These are phyloP conservation scores for Eriocheir sinensis DNA, from an alignment of 1,140 invertebrate species.

Conservation along the genomic window DNA sequence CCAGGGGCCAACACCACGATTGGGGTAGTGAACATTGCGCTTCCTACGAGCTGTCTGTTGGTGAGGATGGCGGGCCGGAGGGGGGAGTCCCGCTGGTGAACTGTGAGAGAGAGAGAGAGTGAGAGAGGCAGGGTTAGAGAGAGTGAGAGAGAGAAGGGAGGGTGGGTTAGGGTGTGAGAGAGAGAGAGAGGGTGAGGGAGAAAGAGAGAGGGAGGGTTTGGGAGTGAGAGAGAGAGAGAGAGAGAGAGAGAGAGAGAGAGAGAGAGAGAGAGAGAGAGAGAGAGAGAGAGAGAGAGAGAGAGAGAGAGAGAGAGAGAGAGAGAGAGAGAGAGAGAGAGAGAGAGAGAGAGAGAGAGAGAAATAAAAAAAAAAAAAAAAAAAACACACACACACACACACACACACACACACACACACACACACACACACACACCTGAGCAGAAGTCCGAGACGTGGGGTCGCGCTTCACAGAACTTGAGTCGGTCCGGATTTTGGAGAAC, in stretches of 20 bases:
- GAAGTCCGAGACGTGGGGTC: slow-evolving; percentile 60
- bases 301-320: background rate
- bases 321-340: no score
- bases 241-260: background rate
- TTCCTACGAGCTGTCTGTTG: slow-evolving; percentile 81
- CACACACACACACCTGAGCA: slow-evolving; percentile 51
- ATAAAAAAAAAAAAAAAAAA: background rate
- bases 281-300: background rate
- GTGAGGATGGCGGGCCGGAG: slow-evolving; percentile 82
- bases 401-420: no score
- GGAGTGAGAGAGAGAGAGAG: no score
- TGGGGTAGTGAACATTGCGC: slow-evolving; percentile 82
- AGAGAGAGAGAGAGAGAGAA: background rate
- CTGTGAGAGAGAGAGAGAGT: background rate
- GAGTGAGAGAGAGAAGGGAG: slow-evolving; percentile 24
- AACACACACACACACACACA: background rate
- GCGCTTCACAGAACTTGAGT: slow-evolving; percentile 52
- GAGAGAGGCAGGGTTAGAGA: background rate
- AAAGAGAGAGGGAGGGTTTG: background rate
- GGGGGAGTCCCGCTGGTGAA: slow-evolving; percentile 80
- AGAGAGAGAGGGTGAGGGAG: background rate
- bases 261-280: background rate
- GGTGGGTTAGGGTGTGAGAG: background rate
- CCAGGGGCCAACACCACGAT: slow-evolving; percentile 83
- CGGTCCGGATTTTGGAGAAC: slow-evolving; percentile 59